Evolutionary conservation across 2,113 vertebrate genomes (phyloP).

Genomic region (Thermophis baileyi): DNA sequence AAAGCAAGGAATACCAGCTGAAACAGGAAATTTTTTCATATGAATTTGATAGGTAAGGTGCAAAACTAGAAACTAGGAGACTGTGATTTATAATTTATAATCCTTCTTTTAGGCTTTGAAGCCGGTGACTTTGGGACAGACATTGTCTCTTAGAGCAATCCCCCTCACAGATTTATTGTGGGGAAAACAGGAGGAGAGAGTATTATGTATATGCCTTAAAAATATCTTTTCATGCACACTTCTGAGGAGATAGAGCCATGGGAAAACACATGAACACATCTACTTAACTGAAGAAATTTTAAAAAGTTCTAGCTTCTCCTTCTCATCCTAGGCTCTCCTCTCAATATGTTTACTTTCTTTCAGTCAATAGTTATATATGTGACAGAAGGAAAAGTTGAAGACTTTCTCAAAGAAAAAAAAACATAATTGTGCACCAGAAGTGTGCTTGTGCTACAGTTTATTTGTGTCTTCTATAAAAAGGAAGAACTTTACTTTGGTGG

Average conservation of each 20-base stretch:
- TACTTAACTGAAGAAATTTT: neutral
- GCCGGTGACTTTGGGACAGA: neutral
- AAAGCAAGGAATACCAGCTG: neutral
- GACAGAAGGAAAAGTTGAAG: neutral
- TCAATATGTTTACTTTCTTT: neutral
- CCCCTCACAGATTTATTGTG: neutral
- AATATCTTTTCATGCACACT: neutral
- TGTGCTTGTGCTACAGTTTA: neutral
- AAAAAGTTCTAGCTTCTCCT: neutral
- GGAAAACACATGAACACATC: neutral
- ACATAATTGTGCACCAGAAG: neutral
- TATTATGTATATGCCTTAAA: neutral
- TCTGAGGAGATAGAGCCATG: neutral
- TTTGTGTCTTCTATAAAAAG: neutral
- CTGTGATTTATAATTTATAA: neutral
- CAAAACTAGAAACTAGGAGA: neutral
- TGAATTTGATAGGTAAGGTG: neutral
- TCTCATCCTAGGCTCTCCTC: neutral
- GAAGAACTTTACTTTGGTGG: neutral
- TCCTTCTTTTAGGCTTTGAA: neutral
- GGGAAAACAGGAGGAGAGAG: neutral
- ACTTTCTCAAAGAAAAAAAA: neutral
- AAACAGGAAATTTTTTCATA: neutral
- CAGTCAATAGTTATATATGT: neutral
- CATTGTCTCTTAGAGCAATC: neutral